Conservation (phyloP, 2,797 vertebrate genomes). For the Fistularia commersonii region DNA sequence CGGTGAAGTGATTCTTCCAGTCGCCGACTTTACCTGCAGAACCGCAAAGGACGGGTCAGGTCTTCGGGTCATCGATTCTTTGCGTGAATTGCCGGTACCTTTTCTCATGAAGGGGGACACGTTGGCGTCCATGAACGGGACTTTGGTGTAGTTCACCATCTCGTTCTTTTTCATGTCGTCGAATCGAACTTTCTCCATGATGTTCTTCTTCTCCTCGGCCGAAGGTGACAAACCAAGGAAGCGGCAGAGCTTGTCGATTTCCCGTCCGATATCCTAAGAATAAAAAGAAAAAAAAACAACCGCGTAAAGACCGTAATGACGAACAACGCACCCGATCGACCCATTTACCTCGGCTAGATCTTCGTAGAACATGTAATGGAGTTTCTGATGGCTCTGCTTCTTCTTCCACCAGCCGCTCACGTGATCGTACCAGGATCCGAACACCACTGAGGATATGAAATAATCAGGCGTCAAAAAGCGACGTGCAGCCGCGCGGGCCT, state of each 20-base stretch:
- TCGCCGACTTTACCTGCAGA: constrained; percentile 67
- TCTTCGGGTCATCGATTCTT: too few relatives aligned
- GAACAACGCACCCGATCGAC: neutral
- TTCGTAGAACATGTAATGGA: constrained; percentile 59
- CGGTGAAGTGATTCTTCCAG: constrained; percentile 70
- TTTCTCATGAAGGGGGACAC: constrained; percentile 85
- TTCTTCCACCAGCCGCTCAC: constrained; percentile 81
- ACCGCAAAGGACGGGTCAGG: constrained; percentile 1
- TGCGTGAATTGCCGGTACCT: constrained; percentile 59
- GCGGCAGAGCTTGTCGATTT: constrained; percentile 49
- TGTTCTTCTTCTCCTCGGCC: constrained; percentile 52
- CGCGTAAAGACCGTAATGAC: neutral
- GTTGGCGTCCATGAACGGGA: constrained; percentile 68
- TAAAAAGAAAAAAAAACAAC: neutral
- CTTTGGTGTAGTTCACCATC: constrained; percentile 46
- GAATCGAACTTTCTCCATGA: constrained; percentile 71
- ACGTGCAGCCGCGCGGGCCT: neutral
- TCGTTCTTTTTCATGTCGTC: constrained; percentile 77
- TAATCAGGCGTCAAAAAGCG: neutral
- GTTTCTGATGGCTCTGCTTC: constrained; percentile 51
- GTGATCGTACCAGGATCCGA: constrained; percentile 82
- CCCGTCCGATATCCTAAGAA: constrained; percentile 38
- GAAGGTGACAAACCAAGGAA: constrained; percentile 55
- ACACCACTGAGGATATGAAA: constrained; percentile 64
- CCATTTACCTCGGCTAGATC: constrained; percentile 42